Evolutionary conservation across 2,888 invertebrate genomes (phyloP), one percentile per base, ranked within the genome.

Genomic region (Spialia ferax): DNA sequence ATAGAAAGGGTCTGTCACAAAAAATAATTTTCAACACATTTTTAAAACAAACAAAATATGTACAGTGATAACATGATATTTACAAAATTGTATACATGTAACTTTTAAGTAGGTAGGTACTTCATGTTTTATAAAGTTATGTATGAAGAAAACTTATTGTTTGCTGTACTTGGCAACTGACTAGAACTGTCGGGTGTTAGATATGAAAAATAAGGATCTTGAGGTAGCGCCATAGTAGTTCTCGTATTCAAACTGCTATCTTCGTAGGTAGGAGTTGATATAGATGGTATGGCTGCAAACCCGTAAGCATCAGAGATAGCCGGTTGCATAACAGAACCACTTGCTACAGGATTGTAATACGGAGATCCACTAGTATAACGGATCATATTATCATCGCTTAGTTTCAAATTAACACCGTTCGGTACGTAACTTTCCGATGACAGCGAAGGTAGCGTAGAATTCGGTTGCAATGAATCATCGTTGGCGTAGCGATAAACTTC

Each of bases 381-480:
- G 1, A 54, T 26, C 20, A 83, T 73, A 71, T 91, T 81, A 70
- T 93, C 93, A 55, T 93, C 93, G 65, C 79, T 86, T 32, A 90
- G 77, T 73, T 92, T 93, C 59, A 91, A 83, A 80, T 83, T 87
- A 32, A 86, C 81, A 71, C 92, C 91, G 70, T 93, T 93, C 5
- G 93, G 92, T 15, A 93, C 86, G 75, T 93, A 93, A 72, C 80
- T 90, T 78, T 93, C 93, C 70, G 89, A 77, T 71, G 84, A 70
- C 68, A 92, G 67, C 70, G 88, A 74, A 63, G 88, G 77, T 75
- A 92, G 74, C 61, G 86, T 80, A 74, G 89, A 80, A 87, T 86
- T 90, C 71, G 83, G 80, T 70, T 86, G 83, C 79, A 91, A 74
- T 92, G 91, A 90, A 74, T 93, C 93, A 91, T 93, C 92, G 81